phyloP scores from a whole-genome alignment of 2,797 vertebrate genomes.

The Morelia viridis region DNA sequence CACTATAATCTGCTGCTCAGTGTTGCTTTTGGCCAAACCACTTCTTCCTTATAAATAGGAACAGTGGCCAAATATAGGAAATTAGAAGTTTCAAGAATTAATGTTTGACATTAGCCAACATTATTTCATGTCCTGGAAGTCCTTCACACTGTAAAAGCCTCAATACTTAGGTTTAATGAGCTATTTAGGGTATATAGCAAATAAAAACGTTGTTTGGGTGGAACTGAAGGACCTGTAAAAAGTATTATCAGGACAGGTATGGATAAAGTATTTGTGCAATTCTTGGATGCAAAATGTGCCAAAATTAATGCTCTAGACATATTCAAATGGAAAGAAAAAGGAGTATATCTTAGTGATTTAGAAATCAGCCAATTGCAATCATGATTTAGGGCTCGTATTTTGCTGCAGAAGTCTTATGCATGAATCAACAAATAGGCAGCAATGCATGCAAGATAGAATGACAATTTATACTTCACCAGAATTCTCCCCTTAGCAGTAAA shows the following conservation, averaged over 20 bases:
- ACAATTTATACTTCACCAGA: background rate
- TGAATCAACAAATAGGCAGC: background rate
- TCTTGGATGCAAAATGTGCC: background rate
- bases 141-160: background rate
- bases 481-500: background rate
- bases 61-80: background rate
- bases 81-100: background rate
- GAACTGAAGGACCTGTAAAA: background rate
- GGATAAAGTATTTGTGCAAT: background rate
- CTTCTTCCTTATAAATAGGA: background rate
- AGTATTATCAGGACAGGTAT: background rate
- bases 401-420: background rate
- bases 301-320: background rate
- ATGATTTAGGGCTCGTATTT: background rate
- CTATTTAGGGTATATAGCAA: background rate
- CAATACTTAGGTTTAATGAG: background rate
- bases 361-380: background rate
- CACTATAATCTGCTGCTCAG: background rate
- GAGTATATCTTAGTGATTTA: background rate
- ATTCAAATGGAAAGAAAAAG: background rate
- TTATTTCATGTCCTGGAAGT: background rate
- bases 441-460: background rate
- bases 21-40: background rate
- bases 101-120: background rate
- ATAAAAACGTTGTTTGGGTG: background rate